phyloP scores from a whole-genome alignment of 2,797 vertebrate species.

The Phaenicophaeus curvirostris region DNA sequence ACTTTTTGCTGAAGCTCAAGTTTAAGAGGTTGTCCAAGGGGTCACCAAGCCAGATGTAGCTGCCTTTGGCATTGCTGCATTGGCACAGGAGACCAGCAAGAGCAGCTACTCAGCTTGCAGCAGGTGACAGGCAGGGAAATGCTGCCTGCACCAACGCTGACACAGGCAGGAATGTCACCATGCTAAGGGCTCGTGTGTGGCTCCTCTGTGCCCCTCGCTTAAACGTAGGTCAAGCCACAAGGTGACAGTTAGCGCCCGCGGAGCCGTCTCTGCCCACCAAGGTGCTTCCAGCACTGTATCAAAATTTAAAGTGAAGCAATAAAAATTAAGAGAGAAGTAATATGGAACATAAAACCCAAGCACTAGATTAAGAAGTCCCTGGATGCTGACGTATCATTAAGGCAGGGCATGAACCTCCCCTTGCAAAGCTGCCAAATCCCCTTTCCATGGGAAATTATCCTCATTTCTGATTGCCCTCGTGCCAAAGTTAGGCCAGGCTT shows the following conservation, averaged over 20 bases:
- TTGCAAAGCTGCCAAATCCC: not conserved
- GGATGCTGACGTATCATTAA: not conserved
- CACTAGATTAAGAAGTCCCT: not conserved
- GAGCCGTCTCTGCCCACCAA: not conserved
- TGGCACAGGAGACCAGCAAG: not conserved
- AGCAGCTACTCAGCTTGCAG: fast-evolving
- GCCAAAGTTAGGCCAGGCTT: not conserved
- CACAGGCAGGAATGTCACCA: not conserved
- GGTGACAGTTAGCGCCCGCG: not conserved
- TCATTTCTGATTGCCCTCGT: not conserved
- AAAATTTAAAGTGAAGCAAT: constrained; percentile 28
- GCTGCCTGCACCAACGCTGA: not conserved
- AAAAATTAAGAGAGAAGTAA: constrained; percentile 52
- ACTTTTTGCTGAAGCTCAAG: not conserved
- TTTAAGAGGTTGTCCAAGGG: not conserved
- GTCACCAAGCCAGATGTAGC: not conserved
- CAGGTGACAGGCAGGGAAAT: not conserved
- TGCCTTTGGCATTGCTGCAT: not conserved
- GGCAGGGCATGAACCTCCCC: not conserved
- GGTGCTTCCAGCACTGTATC: not conserved
- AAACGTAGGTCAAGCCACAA: constrained; percentile 18
- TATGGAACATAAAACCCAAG: constrained; percentile 25
- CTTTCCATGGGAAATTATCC: not conserved
- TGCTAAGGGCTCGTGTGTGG: fast-evolving
- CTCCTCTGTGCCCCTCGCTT: not conserved